These are phyloP conservation scores for Linnaemya tessellans DNA, from an alignment of 2,888 invertebrate species.

Conservation along the genomic window DNA sequence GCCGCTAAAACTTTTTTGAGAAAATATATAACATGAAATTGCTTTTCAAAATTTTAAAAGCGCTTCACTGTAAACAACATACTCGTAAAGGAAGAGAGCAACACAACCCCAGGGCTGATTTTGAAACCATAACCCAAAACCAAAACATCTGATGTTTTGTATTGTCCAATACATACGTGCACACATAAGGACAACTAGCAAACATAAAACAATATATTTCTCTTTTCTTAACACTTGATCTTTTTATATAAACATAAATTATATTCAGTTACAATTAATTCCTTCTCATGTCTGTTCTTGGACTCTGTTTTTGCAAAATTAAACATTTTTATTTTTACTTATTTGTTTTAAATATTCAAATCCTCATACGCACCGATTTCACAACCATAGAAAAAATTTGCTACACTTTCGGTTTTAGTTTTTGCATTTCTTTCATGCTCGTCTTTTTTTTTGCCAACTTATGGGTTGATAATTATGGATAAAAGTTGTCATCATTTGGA, in stretches of 20 bases:
- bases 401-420: background rate
- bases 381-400: background rate
- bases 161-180: too few relatives aligned
- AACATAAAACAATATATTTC: too few relatives aligned
- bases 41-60: too few relatives aligned
- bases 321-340: constrained; percentile 2
- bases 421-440: background rate
- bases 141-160: too few relatives aligned
- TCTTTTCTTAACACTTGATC: too few relatives aligned
- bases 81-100: too few relatives aligned
- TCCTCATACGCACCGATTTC: background rate
- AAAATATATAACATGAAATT: too few relatives aligned
- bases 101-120: too few relatives aligned
- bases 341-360: constrained; percentile 18
- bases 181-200: too few relatives aligned
- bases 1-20: too few relatives aligned
- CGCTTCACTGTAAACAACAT: too few relatives aligned
- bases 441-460: constrained; percentile 41
- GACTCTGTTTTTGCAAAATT: background rate
- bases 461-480: constrained; percentile 48
- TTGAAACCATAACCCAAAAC: too few relatives aligned
- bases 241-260: background rate
- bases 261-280: background rate
- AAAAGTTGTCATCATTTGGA: constrained; percentile 53
- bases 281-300: constrained; percentile 4